Evolutionary conservation across 1,140 invertebrate genomes (phyloP), one percentile per base, ranked within the genome.

Genomic region (Eurosta solidaginis): DNA sequence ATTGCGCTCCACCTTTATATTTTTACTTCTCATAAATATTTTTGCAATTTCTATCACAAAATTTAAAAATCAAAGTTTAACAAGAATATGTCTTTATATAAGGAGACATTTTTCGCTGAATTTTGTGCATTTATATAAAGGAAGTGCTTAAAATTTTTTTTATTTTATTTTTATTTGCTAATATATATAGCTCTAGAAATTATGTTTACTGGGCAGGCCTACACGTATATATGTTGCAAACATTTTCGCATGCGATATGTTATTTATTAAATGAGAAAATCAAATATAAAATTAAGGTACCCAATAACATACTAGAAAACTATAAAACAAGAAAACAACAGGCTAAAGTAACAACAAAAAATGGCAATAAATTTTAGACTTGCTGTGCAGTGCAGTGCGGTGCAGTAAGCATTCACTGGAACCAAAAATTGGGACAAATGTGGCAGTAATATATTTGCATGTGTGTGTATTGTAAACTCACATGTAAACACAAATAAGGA

Each of bases 211-310:
- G 3, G 45, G 7, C n/a, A n/a, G 45, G 45, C 2, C 47, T 49
- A 52, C 27, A 29, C 45, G n/a, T 49, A 49, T n/a, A 49, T 49
- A 9, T 17, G 27, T n/a, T 59, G 54, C 33, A 29, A 40, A 33
- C 33, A 7, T 68, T 10, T 40, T 20, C 12, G 59, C n/a, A 20
- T 68, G n/a, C 33, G 33, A 68, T 40, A 42, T 40, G 33, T 68
- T 36, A 36, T 68, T 68, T 68, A 68, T 68, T 40, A 68, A 40
- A 40, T 68, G 1, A n/a, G 14, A 68, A 68, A 68, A 68, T 68
- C 36, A 68, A 68, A 68, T 68, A 36, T n/a, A 20, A 68, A 40
- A 68, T 68, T 68, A 68, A 40, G 59, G 3, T 40, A 22, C 33
- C 59, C 40, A 68, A 68, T 33, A 40, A 68, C 20, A 22, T n/a